Percentiles rank a stretch among this genome's conserved stretches.
Conservation (phyloP, 2,113 vertebrate genomes). For the Bolborhynchus lineola region DNA sequence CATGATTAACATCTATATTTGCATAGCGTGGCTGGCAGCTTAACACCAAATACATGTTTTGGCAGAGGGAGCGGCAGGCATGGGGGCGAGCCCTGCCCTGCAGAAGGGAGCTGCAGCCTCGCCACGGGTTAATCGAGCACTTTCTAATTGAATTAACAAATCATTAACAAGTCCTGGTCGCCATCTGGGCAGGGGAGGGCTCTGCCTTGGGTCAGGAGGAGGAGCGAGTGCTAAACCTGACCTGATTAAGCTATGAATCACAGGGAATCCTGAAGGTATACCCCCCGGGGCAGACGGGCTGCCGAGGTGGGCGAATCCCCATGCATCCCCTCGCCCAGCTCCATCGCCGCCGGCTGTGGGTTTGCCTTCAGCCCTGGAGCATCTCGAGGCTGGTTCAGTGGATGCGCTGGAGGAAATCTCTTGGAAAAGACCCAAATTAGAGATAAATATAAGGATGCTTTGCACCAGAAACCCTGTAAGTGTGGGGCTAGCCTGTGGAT, state of each 20-base stretch:
- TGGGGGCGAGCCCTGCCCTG: constrained; percentile 13
- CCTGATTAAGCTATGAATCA: constrained; percentile 2
- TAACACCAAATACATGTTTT: constrained; percentile 46
- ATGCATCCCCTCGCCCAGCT: neutral
- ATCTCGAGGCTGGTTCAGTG: fast-evolving
- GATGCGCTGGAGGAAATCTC: neutral
- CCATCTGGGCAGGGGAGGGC: neutral
- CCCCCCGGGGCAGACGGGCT: fast-evolving
- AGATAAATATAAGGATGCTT: neutral
- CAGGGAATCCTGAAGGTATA: neutral
- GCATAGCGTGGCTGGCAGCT: constrained; percentile 48
- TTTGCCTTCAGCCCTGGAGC: neutral
- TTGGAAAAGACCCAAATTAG: neutral
- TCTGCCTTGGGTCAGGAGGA: neutral
- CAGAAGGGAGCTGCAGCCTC: neutral
- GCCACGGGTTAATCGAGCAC: neutral
- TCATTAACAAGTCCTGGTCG: neutral
- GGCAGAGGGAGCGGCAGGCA: neutral
- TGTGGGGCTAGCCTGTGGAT: neutral
- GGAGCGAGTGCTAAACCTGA: neutral
- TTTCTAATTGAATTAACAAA: constrained; percentile 54
- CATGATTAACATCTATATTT: constrained; percentile 39
- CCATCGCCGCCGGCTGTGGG: fast-evolving
- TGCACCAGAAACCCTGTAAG: neutral
- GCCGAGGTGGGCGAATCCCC: neutral